Evolutionary conservation across 2,797 vertebrate genomes (phyloP).

Genomic region (Sebastes trivittatus): DNA sequence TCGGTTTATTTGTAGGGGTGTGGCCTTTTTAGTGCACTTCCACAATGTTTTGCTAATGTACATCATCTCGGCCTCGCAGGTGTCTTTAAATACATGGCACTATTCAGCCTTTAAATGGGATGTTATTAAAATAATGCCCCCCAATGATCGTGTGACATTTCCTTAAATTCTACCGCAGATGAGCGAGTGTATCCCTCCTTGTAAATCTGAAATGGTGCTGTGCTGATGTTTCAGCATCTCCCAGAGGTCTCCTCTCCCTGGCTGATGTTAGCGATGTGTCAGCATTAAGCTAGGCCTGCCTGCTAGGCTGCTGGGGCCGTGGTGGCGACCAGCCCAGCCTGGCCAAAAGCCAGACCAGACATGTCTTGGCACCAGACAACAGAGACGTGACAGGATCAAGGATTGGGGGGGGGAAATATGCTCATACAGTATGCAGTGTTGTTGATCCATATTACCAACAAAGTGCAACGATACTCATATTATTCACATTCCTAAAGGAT

Average conservation of each 20-base stretch:
- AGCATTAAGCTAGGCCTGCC: constrained; percentile 77
- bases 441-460: constrained; percentile 34
- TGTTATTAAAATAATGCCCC: constrained; percentile 10
- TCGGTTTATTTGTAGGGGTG: constrained; percentile 30
- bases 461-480: constrained; percentile 1
- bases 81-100: constrained; percentile 5
- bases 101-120: background rate
- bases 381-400: constrained; percentile 60
- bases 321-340: constrained; percentile 75
- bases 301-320: constrained; percentile 70
- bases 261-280: constrained; percentile 80
- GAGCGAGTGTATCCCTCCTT: constrained; percentile 49
- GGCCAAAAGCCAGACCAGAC: constrained; percentile 73
- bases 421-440: constrained; percentile 30
- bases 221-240: constrained; percentile 76
- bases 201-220: constrained; percentile 68
- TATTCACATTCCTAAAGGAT: background rate
- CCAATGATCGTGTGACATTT: constrained; percentile 22
- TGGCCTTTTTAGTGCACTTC: constrained; percentile 29
- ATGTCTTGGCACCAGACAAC: constrained; percentile 70
- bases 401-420: constrained; percentile 20
- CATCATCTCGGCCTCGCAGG: background rate
- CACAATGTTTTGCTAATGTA: background rate
- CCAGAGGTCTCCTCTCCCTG: constrained; percentile 72
- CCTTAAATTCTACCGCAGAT: constrained; percentile 40